Conservation (phyloP, 2,888 invertebrate genomes). For the Caenorhabditis sinica region DNA sequence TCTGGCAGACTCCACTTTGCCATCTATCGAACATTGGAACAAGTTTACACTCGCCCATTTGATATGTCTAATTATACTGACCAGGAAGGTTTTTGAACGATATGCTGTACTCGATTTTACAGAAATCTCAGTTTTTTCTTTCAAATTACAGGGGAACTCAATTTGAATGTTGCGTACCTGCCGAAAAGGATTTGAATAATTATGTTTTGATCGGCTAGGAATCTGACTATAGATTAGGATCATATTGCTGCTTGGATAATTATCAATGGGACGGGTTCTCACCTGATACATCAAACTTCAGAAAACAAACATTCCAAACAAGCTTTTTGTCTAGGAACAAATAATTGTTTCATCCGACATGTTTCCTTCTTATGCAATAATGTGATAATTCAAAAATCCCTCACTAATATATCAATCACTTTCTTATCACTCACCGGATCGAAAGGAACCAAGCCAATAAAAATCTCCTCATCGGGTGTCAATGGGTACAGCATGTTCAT, state of each 20-base stretch:
- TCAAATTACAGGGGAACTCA: not conserved
- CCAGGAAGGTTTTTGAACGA: no score
- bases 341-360: not conserved
- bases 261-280: conserved; percentile 18
- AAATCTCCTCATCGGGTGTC: conserved; percentile 19
- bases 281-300: conserved; percentile 28
- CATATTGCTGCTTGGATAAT: conserved; percentile 9
- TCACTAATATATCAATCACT: not conserved
- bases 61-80: not conserved
- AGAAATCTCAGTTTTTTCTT: no score
- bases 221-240: conserved; percentile 23
- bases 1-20: conserved; percentile 2
- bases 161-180: no score
- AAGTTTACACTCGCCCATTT: not conserved
- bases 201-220: conserved; percentile 17
- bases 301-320: conserved; percentile 24
- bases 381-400: not conserved
- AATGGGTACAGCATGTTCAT: conserved; percentile 13
- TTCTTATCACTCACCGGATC: conserved; percentile 32
- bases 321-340: conserved; percentile 22
- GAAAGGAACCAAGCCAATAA: conserved; percentile 45
- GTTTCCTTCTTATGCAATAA: conserved; percentile 2
- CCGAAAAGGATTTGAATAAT: not conserved
- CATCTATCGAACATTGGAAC: conserved; percentile 15
- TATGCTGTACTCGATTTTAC: not conserved